These are phyloP conservation scores for Eupristina koningsbergeri DNA, from an alignment of 1,140 invertebrate species.

Conservation along the genomic window DNA sequence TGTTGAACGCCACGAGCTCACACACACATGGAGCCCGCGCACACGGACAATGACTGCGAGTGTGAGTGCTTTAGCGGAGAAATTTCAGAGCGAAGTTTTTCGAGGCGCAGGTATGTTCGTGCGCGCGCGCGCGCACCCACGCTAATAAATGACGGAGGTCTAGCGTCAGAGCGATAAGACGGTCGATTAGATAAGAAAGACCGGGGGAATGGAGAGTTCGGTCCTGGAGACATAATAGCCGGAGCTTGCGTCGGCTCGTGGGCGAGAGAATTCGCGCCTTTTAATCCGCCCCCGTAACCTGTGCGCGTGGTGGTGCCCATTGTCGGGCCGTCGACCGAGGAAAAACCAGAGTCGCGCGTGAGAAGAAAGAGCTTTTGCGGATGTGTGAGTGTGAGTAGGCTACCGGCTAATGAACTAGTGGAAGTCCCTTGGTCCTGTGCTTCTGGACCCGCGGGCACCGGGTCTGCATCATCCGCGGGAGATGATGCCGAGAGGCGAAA, in stretches of 20 bases:
- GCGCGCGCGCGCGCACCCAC: not conserved
- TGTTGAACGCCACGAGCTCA: no score
- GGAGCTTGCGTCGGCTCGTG: not conserved
- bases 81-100: slow-evolving; percentile 1
- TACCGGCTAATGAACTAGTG: not conserved
- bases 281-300: slow-evolving; percentile 25
- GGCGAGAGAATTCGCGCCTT: slow-evolving; percentile 37
- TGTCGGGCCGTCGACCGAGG: not conserved
- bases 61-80: not conserved
- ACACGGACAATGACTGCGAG: no score
- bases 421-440: slow-evolving; percentile 6
- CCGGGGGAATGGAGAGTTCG: not conserved
- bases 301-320: not conserved
- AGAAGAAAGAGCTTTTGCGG: not conserved
- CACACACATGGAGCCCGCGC: no score
- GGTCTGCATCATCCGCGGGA: no score
- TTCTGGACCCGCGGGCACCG: slow-evolving; percentile 19
- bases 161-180: slow-evolving; percentile 28
- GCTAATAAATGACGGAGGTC: not conserved
- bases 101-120: not conserved
- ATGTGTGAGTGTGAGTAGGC: not conserved
- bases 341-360: not conserved
- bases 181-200: slow-evolving; percentile 40
- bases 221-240: slow-evolving; percentile 2
- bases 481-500: not conserved